Base-by-base conservation (phyloP, 2,113 vertebrate species). In the Microcebus ravelobensis region DNA sequence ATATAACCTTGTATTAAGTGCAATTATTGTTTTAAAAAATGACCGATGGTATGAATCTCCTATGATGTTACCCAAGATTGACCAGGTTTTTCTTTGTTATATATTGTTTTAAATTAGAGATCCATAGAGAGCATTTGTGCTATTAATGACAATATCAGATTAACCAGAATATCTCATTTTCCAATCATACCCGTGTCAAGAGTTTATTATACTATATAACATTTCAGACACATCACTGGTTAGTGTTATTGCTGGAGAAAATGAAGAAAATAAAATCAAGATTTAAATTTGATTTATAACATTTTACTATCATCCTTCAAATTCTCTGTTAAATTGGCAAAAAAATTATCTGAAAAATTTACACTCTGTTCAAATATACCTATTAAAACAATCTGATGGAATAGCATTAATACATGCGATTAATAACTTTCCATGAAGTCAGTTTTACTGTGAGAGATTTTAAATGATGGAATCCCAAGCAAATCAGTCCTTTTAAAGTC, bases 361-460 rank as follows among this genome's bases (percentile, higher is more conserved):
- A 97, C 87, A 93, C 80, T 96, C 90, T 29, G 34, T 73, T 96
- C 36, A 82, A 95, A 87, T 50, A 80, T 48, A 93, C 34, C 45
- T 57, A 95, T 90, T 95, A 87, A 96, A 96, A 89, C 31, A 82
- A 93, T 74, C 55, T 91, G 34, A 93, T 59, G 84, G 74, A 57
- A 82, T 2, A 95, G 55, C 50, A 91, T 70, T 89, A 97, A 96
- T 76, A 50, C 4, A 55, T 14, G 8, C 0, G 27, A 97, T 89
- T 91, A 96, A 96, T 65, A 83, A 87, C 45, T 71, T 79, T 52
- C 52, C 68, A 36, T 4, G 70, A 50, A 92, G 96, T 91, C 90
- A 95, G n/a, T 91, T 97, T 96, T 90, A 96, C 65, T 95, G 76
- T 15, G 87, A 89, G 68, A 74, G 70, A 95, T 85, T 96, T 87